Evolutionary conservation across 2,797 vertebrate species (phyloP), one percentile per base, ranked within the genome.

Genomic region (Thripadectes ignobilis): DNA sequence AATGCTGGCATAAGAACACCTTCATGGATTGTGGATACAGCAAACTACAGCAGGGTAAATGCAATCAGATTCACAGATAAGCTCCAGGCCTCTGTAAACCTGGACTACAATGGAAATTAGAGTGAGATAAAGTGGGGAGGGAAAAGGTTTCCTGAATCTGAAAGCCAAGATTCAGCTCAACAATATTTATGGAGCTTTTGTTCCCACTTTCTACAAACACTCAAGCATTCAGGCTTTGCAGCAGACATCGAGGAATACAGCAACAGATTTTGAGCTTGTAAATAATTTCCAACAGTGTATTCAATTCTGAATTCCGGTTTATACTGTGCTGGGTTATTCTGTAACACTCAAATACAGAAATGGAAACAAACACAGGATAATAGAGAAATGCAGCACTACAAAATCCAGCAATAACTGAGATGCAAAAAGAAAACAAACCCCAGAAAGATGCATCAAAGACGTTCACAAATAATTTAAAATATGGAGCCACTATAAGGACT

Each of bases 251-350:
- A 84, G 27, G 34, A 95, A 65, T 58, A 71, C 46, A 77, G 63
- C 65, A 93, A 92, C 80, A 92, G 77, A 92, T 88, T 94, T 58
- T 51, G 41, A 85, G 85, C 71, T 85, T 68, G 88, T 77, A 95
- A 95, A 95, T 93, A 89, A 95, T 69, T 94, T 90, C 67, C 88
- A 91, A 74, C 71, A 58, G 59, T 54, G 77, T 65, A 85, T 76
- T 91, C 77, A 81, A 67, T 59, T 91, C 62, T 69, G 55, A 66
- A 78, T 68, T 89, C 91, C 79, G 79, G 69, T 88, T 89, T 89
- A 68, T 58, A 32, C 12, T 73, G 22, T 20, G 49, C 48, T 57
- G 54, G 41, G 41, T 92, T 88, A 93, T 81, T 69, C 45, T 73
- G 14, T 24, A 89, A 92, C 63, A 75, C 66, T 67, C 74, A 73